These are phyloP conservation scores for Reinhardtius hippoglossoides DNA, from an alignment of 2,113 vertebrate species.

Conservation along the genomic window DNA sequence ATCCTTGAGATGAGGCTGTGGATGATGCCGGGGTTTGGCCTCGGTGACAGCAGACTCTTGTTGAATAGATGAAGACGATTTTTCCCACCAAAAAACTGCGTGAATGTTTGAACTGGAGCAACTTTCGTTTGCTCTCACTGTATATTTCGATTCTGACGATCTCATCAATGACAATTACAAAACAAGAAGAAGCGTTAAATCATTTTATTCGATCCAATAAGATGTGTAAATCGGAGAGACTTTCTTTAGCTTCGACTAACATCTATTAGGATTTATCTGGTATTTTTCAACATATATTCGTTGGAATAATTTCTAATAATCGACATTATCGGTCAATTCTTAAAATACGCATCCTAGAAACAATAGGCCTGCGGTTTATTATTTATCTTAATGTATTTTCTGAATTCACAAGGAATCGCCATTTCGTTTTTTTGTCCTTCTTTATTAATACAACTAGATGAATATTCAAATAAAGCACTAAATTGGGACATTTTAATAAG, in stretches of 20 bases:
- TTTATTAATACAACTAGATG: too few relatives aligned
- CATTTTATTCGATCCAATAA: background rate
- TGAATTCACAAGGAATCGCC: too few relatives aligned
- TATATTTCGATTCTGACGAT: conserved; percentile 26
- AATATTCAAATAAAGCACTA: background rate
- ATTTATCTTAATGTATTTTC: too few relatives aligned
- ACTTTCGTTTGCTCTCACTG: conserved; percentile 10
- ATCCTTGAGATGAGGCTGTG: background rate
- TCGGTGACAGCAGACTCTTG: conserved; percentile 6
- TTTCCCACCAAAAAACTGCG: background rate
- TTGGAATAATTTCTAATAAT: background rate
- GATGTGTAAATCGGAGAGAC: background rate
- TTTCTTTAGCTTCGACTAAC: background rate
- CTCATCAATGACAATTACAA: background rate
- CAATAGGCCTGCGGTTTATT: too few relatives aligned
- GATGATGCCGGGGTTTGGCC: conserved; percentile 22
- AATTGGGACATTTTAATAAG: background rate
- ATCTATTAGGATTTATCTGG: background rate
- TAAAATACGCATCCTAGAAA: too few relatives aligned
- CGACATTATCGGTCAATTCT: too few relatives aligned
- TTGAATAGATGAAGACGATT: background rate
- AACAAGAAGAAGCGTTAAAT: background rate
- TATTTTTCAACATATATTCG: background rate
- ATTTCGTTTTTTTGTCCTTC: too few relatives aligned
- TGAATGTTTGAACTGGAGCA: background rate